These are phyloP conservation scores for Julus scandinavius DNA, from an alignment of 2,888 invertebrate species.

Conservation along the genomic window DNA sequence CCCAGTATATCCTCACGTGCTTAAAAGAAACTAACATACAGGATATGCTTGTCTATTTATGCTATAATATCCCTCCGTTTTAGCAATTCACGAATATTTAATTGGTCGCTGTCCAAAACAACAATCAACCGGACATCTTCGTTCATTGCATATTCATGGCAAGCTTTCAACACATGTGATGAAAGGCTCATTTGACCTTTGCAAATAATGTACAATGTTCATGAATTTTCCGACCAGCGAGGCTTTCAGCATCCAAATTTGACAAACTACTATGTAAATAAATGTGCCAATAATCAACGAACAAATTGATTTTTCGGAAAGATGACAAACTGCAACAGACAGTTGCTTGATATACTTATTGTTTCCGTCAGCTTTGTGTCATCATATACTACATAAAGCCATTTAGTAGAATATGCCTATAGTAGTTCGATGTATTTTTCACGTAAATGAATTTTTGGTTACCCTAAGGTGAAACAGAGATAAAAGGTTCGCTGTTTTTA, in stretches of 20 bases:
- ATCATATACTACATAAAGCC: not conserved
- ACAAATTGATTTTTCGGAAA: conserved; percentile 18
- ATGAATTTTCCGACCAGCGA: not conserved
- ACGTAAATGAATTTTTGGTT: not conserved
- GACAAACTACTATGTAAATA: not conserved
- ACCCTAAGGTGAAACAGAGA: not conserved
- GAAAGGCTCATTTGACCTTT: not conserved
- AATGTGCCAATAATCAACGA: not conserved
- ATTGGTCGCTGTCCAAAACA: not conserved
- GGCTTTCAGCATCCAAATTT: not conserved
- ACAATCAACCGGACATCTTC: not conserved
- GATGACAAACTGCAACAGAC: conserved; percentile 36
- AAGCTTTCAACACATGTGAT: not conserved
- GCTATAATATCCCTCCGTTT: not conserved
- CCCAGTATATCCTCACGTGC: not conserved
- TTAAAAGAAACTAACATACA: not conserved
- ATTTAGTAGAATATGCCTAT: not conserved
- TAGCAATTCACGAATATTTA: not conserved
- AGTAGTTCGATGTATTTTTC: not conserved
- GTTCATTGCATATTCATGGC: not conserved
- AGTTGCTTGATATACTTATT: conserved; percentile 14
- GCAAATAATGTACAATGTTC: not conserved
- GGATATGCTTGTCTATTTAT: not conserved
- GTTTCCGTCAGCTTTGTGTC: not conserved
- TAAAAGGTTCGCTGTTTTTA: not conserved